Conservation (phyloP, 2,797 vertebrate genomes). For the Glyptemys insculpta region DNA sequence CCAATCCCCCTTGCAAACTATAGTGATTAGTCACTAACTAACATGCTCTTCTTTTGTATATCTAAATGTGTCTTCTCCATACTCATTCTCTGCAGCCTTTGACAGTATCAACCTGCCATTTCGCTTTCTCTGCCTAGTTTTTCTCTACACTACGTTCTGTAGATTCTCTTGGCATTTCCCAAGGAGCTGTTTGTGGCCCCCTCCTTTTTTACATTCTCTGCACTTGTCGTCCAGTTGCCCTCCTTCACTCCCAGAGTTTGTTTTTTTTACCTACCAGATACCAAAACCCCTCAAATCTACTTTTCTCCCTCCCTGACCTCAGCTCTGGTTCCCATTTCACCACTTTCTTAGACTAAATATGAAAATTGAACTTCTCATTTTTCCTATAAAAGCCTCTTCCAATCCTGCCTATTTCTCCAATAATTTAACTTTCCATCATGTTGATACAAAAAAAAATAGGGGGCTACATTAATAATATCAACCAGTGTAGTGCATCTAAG, state of each 20-base stretch:
- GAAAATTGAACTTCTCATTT: neutral
- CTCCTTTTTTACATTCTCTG: neutral
- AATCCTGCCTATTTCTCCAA: constrained; percentile 1
- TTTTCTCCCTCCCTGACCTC: neutral
- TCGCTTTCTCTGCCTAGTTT: neutral
- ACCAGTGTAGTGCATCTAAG: neutral
- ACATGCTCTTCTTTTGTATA: neutral
- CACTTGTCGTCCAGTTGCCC: neutral
- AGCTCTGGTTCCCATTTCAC: neutral
- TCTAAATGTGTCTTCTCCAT: fast-evolving
- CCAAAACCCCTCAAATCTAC: neutral
- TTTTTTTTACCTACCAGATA: neutral
- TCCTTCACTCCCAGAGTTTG: neutral
- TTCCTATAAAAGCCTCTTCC: constrained; percentile 6
- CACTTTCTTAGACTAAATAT: constrained; percentile 1
- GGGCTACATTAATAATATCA: neutral
- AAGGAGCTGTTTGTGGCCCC: neutral
- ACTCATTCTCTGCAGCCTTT: fast-evolving
- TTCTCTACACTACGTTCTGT: neutral
- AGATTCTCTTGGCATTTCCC: neutral
- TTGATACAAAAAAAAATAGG: neutral
- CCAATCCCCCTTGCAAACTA: neutral
- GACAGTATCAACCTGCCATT: neutral
- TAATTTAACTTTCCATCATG: neutral
- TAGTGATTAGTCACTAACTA: neutral